Evolutionary conservation across 2,113 vertebrate genomes (phyloP).

Genomic region (Montifringilla adamsi): DNA sequence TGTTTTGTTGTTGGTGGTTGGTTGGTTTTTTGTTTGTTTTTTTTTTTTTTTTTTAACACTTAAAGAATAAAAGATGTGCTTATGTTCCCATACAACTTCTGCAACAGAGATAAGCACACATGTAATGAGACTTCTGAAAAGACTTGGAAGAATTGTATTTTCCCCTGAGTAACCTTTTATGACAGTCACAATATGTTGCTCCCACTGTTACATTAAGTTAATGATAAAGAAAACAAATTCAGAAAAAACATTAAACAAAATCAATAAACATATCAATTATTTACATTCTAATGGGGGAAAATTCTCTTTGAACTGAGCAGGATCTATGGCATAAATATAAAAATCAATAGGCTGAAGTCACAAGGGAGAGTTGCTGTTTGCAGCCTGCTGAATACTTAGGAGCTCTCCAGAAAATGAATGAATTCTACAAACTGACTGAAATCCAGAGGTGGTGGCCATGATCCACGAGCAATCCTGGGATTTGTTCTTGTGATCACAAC

Average conservation of each 20-base stretch:
- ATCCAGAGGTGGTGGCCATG: background rate
- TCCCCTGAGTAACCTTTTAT: background rate
- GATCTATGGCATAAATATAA: background rate
- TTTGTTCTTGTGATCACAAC: background rate
- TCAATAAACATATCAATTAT: constrained; percentile 12
- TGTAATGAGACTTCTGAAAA: background rate
- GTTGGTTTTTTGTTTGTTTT: background rate
- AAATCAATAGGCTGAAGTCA: constrained; percentile 1
- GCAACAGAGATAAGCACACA: background rate
- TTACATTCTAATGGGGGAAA: background rate
- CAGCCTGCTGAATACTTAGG: background rate
- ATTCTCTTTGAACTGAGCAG: background rate
- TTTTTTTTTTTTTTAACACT: background rate
- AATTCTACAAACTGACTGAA: background rate
- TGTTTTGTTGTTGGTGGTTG: background rate
- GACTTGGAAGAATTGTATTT: background rate
- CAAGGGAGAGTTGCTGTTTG: background rate
- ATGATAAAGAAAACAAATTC: constrained; percentile 12
- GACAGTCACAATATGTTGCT: background rate
- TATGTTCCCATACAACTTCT: background rate
- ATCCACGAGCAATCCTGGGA: background rate
- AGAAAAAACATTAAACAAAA: constrained; percentile 1
- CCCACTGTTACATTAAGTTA: background rate
- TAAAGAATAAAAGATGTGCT: background rate
- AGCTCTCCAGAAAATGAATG: background rate